phyloP scores from a whole-genome alignment of 2,797 vertebrate genomes.

The Okamejei kenojei region DNA sequence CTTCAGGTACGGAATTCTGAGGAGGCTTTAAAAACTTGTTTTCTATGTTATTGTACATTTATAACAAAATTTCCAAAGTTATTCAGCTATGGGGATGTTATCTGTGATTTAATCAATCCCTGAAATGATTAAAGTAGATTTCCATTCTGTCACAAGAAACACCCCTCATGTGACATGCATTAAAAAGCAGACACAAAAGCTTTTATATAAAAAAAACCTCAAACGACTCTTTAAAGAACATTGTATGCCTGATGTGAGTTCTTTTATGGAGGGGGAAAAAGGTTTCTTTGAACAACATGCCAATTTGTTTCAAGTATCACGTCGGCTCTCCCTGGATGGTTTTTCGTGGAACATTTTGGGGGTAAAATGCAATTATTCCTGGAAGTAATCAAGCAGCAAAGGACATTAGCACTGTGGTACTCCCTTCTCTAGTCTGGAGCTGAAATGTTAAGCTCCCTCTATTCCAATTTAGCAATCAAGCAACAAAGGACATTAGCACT shows the following conservation, averaged over 20 bases:
- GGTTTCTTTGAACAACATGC: not conserved
- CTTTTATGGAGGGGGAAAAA: not conserved
- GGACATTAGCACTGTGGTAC: not conserved
- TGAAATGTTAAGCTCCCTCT: not conserved
- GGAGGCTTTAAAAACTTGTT: not conserved
- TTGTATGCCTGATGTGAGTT: not conserved
- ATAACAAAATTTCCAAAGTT: not conserved
- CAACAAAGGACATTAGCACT: not conserved
- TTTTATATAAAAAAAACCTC: not conserved
- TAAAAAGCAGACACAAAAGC: not conserved
- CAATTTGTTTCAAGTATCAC: constrained; percentile 27
- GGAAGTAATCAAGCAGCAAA: not conserved
- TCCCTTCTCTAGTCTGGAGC: not conserved
- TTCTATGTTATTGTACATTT: not conserved
- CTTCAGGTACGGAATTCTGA: not conserved
- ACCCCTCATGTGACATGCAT: not conserved
- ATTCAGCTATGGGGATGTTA: not conserved
- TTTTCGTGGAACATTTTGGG: not conserved
- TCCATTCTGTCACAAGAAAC: constrained; percentile 11
- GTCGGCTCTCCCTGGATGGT: not conserved
- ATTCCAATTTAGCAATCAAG: not conserved
- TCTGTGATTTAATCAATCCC: not conserved
- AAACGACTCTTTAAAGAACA: constrained; percentile 9
- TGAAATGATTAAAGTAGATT: constrained; percentile 15
- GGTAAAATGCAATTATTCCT: not conserved